phyloP scores from a whole-genome alignment of 92 coral and sea anemone species.

The Meandrina meandrites region DNA sequence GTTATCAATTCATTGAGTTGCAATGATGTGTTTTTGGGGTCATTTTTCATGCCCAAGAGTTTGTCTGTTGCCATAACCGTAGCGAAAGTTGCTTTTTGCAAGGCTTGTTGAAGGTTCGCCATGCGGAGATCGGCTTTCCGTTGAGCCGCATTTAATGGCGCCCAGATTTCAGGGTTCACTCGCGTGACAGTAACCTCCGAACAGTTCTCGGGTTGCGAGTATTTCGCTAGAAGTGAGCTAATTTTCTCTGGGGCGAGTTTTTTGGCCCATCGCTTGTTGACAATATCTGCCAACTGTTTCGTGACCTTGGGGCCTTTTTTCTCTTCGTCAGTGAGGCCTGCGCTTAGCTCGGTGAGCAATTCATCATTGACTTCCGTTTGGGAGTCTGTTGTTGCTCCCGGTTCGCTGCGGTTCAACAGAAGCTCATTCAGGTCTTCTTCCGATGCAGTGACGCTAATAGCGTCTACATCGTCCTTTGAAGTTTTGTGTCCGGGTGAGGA shows the following conservation, averaged over 20 bases:
- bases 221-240: constrained; percentile 42
- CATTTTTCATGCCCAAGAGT: no score
- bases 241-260: constrained; percentile 54
- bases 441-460: constrained; percentile 8
- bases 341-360: constrained; percentile 25
- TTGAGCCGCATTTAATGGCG: no score
- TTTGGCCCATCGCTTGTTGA: constrained; percentile 11
- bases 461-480: constrained; percentile 4
- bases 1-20: no score
- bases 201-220: constrained; percentile 49
- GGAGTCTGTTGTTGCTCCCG: constrained; percentile 19
- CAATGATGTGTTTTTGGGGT: no score
- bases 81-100: no score
- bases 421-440: constrained; percentile 16
- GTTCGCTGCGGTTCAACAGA: not conserved
- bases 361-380: constrained; percentile 22
- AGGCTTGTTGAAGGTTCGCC: no score
- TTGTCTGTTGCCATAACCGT: no score
- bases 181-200: constrained; percentile 9
- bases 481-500: constrained; percentile 10
- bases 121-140: no score
- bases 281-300: no score
- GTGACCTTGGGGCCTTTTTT: constrained; percentile 50
- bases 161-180: constrained; percentile 43
- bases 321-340: constrained; percentile 36